Base-by-base conservation (phyloP, 2,888 invertebrate genomes). In the Trichogramma dendrolimi region DNA sequence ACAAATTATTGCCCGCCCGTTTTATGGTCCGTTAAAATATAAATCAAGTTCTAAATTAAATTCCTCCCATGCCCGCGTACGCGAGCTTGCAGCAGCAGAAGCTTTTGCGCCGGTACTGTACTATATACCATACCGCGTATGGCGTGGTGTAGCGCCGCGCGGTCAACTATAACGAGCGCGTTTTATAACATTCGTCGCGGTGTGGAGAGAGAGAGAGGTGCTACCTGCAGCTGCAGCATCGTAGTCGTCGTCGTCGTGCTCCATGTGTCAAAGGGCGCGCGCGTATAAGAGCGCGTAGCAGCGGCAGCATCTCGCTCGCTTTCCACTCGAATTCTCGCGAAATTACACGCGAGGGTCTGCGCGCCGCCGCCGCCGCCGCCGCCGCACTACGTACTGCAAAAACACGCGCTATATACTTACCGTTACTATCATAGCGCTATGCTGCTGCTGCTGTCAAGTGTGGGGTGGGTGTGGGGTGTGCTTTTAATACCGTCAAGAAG, bases 1-100 rank as follows among this genome's bases (percentile, higher is more conserved):
- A 77, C 77, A 76, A 77, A 77, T 77, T 77, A 77, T 77, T 76
- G 75, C 75, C 74, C 27, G 27, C 56, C 75, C 76, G 75, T 77
- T 77, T 77, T 76, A 76, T 75, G 73, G 73, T 72, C 74, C 69
- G 76, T 75, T 76, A 75, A 76, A 77, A 76, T 77, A 77, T 77
- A 77, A 77, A 77, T 77, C 77, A 77, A 77, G 77, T 76, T 77
- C 77, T 75, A 77, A 77, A 77, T 77, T 77, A 77, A 77, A 77
- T 77, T 76, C 76, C 76, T 74, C 72, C 70, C n/a, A 10, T n/a
- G 10, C n/a, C 8, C n/a, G n/a, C n/a, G n/a, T 46, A 46, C 46
- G n/a, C 2, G 2, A 8, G n/a, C 46, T 46, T n/a, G n/a, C 46
- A 10, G 46, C 8, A 27, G 27, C 27, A 27, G 27, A 2, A 27